Conservation (phyloP, 1,140 invertebrate genomes). For the Saxidomus purpurata region DNA sequence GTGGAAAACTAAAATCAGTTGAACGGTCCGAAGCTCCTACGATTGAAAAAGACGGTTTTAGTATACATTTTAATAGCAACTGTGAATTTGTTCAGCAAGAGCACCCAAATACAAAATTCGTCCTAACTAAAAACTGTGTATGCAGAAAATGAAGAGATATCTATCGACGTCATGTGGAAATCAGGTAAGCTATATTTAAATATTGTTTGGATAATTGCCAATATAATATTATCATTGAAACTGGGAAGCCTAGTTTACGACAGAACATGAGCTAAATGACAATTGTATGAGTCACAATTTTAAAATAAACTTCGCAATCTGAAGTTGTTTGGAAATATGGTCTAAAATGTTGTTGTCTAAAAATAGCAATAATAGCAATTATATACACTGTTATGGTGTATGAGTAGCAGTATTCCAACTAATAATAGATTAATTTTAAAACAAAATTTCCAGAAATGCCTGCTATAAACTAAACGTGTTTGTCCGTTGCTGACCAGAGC, state of each 20-base stretch:
- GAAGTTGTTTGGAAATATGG: too few species aligned
- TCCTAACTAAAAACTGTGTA: neutral
- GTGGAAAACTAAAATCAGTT: neutral
- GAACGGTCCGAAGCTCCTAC: neutral
- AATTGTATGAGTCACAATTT: too few species aligned
- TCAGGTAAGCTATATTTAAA: too few species aligned
- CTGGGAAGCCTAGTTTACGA: too few species aligned
- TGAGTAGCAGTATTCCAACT: neutral
- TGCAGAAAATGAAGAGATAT: too few species aligned
- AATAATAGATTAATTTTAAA: neutral
- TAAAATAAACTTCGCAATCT: too few species aligned
- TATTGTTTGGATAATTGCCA: too few species aligned
- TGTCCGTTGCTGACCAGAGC: neutral
- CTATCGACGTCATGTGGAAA: too few species aligned
- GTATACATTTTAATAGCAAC: constrained; percentile 17
- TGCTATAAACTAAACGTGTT: neutral
- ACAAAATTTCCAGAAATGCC: neutral
- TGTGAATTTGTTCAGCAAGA: neutral
- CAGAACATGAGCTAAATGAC: too few species aligned
- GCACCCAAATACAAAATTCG: neutral
- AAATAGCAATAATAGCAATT: neutral
- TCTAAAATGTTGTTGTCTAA: neutral
- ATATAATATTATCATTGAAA: too few species aligned
- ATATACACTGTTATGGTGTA: too few species aligned
- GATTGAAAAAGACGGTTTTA: neutral